Conservation (phyloP, 2,113 vertebrate genomes). For the Scartelaos histophorus region DNA sequence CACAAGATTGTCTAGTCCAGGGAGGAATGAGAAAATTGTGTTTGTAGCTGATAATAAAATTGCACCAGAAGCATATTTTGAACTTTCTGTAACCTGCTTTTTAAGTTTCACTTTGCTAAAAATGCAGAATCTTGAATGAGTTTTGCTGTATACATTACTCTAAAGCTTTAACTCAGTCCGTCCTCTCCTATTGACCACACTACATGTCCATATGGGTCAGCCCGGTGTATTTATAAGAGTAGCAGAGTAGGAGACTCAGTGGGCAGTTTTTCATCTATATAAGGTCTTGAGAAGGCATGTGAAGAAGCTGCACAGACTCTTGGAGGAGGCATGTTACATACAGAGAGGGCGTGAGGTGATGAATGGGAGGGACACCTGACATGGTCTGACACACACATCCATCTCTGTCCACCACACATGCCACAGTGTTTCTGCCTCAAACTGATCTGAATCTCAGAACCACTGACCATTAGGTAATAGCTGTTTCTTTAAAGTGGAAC, state of each 20-base stretch:
- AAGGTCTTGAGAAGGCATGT: conserved; percentile 42
- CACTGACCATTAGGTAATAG: background rate
- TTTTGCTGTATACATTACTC: background rate
- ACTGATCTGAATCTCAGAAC: background rate
- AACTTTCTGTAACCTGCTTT: background rate
- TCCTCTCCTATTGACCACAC: background rate
- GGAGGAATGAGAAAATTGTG: no score
- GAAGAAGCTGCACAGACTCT: conserved; percentile 23
- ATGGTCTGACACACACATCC: conserved; percentile 14
- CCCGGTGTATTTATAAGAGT: conserved; percentile 49
- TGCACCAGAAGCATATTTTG: background rate
- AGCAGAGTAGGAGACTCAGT: conserved; percentile 12
- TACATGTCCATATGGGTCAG: conserved; percentile 19
- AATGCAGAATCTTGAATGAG: background rate
- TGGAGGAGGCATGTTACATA: conserved; percentile 23
- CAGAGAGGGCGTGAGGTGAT: conserved; percentile 30
- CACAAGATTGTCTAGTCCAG: no score
- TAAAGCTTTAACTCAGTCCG: background rate
- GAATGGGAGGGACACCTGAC: conserved; percentile 38
- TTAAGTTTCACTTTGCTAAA: background rate
- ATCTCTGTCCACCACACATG: background rate
- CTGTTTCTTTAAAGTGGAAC: background rate
- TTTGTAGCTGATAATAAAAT: no score
- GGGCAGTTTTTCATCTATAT: conserved; percentile 39
- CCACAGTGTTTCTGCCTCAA: background rate